Conservation (phyloP, 1,140 invertebrate genomes). For the Drosophila mauritiana region DNA sequence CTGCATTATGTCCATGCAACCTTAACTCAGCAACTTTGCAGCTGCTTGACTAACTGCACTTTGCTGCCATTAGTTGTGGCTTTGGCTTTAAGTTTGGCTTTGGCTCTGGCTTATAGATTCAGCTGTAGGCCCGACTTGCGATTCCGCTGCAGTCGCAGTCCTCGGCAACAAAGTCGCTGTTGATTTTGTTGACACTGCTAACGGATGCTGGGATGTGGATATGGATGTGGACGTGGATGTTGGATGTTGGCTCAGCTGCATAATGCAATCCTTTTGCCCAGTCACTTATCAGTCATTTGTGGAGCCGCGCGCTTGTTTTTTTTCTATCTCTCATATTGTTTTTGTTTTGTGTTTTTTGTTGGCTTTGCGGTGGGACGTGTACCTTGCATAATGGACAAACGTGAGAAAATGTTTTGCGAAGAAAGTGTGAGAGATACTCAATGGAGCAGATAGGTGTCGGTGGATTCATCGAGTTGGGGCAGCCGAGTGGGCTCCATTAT, state of each 20-base stretch:
- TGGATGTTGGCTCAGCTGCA: conserved; percentile 64
- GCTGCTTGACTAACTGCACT: conserved; percentile 71
- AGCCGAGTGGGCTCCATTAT: conserved; percentile 19
- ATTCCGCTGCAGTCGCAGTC: conserved; percentile 13
- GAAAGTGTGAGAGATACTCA: conserved; percentile 61
- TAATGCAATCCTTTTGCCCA: conserved; percentile 68
- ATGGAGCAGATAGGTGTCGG: conserved; percentile 26
- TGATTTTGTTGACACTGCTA: conserved; percentile 71
- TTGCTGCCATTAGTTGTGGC: conserved; percentile 65
- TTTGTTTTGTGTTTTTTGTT: not conserved
- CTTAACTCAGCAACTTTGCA: conserved; percentile 73
- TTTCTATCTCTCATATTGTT: not conserved
- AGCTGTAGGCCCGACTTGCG: conserved; percentile 15
- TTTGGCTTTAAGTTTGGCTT: conserved; percentile 6
- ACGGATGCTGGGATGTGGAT: conserved; percentile 59
- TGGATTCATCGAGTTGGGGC: not conserved
- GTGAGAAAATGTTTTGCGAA: conserved; percentile 71
- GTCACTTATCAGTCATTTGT: conserved; percentile 69
- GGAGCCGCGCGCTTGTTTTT: conserved; percentile 3
- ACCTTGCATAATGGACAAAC: conserved; percentile 50
- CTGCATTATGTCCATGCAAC: conserved; percentile 34
- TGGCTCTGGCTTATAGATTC: conserved; percentile 6
- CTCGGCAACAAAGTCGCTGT: conserved; percentile 35
- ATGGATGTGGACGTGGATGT: conserved; percentile 11
- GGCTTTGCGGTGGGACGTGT: conserved; percentile 14